Evolutionary conservation across 2,888 invertebrate species (phyloP).

Genomic region (Toxonevra muliebris): DNA sequence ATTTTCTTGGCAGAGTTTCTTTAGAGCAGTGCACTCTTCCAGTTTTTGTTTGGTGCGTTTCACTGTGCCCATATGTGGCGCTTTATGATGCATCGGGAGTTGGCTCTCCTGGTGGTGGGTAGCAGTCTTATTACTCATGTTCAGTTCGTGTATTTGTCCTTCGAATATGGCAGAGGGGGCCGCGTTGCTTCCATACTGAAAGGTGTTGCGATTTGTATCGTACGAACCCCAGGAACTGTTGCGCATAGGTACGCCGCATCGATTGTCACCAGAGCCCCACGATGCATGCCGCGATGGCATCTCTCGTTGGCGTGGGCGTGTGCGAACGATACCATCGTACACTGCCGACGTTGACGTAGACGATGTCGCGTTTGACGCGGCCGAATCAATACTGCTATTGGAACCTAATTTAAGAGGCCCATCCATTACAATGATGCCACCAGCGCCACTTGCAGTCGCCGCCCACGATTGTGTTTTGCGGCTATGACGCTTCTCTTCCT

Average conservation of each 20-base stretch:
- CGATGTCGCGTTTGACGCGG: slow-evolving; percentile 49
- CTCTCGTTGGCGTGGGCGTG: slow-evolving; percentile 68
- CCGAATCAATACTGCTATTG: slow-evolving; percentile 49
- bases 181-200: slow-evolving; percentile 41
- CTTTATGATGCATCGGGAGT: slow-evolving; percentile 31
- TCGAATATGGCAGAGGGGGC: slow-evolving; percentile 60
- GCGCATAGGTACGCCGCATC: slow-evolving; percentile 71
- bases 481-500: slow-evolving; percentile 57
- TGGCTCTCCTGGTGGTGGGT: slow-evolving; percentile 37
- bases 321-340: slow-evolving; percentile 79
- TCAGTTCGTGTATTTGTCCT: slow-evolving; percentile 61
- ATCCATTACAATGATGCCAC: slow-evolving; percentile 38
- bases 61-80: slow-evolving; percentile 69
- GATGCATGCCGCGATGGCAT: slow-evolving; percentile 79
- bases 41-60: slow-evolving; percentile 76
- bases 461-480: slow-evolving; percentile 63
- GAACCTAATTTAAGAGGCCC: slow-evolving; percentile 40
- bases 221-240: slow-evolving; percentile 80
- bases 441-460: slow-evolving; percentile 51
- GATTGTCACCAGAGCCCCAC: slow-evolving; percentile 79
- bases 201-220: slow-evolving; percentile 66
- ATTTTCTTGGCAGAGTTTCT: slow-evolving; percentile 60
- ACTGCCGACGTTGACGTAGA: slow-evolving; percentile 68
- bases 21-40: slow-evolving; percentile 66
- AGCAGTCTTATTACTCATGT: slow-evolving; percentile 53